Base-by-base conservation (phyloP, 2,797 vertebrate species). In the Chrysocyon brachyurus region DNA sequence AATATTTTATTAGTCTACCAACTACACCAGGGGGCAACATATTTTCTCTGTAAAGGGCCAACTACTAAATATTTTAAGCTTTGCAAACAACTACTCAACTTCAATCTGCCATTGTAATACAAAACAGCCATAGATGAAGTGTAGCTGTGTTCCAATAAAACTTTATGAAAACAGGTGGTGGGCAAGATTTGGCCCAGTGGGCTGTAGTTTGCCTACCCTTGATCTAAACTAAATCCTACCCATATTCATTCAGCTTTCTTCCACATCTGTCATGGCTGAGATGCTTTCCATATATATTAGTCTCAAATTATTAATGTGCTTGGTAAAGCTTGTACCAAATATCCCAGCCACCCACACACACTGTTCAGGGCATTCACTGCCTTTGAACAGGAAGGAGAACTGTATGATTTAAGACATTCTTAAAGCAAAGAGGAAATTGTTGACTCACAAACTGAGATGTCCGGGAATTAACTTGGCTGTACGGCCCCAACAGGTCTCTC, bases 341-440 rank as follows among this genome's bases (percentile, higher is more conserved):
- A 8, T 46, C 93, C 59, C 46, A 52, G 63, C 81, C 59, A 85
- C 33, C 24, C 33, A 68, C 8, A 1, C 2, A 3, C 2, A 11
- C 64, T 8, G 59, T 56, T 87, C 33, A 57, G 81, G 64, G 68
- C 40, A n/a, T 21, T 66, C 28, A 33, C 12, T 86, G 59, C 84
- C 87, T 91, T 64, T 86, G 73, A 72, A 16, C 12, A 75, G 84
- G 81, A 52, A 82, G 49, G 88, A 87, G 59, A 89, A 54, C 2
- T 64, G n/a, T 24, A 57, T 36, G 54, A 66, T n/a, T 90, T 63
- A 88, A 93, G 63, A 54, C 54, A 56, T 6, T 33, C 88, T 79
- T 64, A 72, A 83, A 93, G 68, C 81, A 85, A 84, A 72, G 72
- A 94, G 56, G 78, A 93, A 90, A 87, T 10, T 64, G 68, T 78